Percentiles rank a stretch among this genome's conserved stretches.
phyloP scores from a whole-genome alignment of 2,888 invertebrate species.

The Eucera pruinosa region DNA sequence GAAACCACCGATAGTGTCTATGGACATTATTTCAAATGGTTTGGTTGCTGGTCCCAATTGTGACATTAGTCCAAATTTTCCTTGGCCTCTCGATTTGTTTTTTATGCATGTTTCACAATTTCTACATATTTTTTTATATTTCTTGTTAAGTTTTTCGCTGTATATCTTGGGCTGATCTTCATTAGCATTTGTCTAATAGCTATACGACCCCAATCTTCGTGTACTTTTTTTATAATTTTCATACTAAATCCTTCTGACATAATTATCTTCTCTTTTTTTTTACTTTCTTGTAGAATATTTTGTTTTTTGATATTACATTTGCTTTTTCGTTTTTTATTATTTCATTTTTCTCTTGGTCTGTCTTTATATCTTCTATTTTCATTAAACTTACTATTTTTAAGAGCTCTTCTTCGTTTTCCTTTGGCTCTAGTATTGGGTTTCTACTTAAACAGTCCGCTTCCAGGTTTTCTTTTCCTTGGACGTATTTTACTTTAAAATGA shows the following conservation, averaged over 20 bases:
- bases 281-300: too few relatives aligned
- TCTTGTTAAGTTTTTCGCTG: slow-evolving; percentile 15
- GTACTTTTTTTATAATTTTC: slow-evolving; percentile 14
- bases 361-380: too few relatives aligned
- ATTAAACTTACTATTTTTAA: neutral
- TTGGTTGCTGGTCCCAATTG: slow-evolving; percentile 23
- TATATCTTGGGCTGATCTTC: slow-evolving; percentile 22
- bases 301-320: too few relatives aligned
- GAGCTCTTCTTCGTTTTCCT: slow-evolving; percentile 6
- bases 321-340: too few relatives aligned
- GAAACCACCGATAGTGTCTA: slow-evolving; percentile 39
- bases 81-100: slow-evolving; percentile 12
- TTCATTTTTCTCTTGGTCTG: too few relatives aligned
- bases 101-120: neutral
- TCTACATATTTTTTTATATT: slow-evolving; percentile 30
- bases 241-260: too few relatives aligned
- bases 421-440: slow-evolving; percentile 44
- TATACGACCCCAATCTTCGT: slow-evolving; percentile 13
- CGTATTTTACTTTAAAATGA: too few relatives aligned
- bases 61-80: slow-evolving; percentile 25
- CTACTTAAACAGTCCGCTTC: slow-evolving; percentile 1
- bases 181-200: slow-evolving; percentile 13
- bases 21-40: slow-evolving; percentile 29
- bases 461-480: too few relatives aligned
- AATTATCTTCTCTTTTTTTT: too few relatives aligned